Evolutionary conservation across 2,113 vertebrate genomes (phyloP).

Genomic region (Indicator maculatus): DNA sequence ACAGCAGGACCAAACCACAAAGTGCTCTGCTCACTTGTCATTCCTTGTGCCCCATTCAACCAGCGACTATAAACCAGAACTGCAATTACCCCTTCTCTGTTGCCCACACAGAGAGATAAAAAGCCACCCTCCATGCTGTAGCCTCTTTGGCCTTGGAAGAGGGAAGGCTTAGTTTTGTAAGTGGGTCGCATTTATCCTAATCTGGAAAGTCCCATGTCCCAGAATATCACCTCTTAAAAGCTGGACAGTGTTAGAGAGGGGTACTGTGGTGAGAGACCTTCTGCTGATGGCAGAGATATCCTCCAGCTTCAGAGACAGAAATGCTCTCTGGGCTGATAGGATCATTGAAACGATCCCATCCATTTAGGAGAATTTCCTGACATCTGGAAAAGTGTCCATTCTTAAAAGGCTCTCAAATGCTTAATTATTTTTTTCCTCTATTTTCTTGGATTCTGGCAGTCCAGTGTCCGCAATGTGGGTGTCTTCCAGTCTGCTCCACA

Average conservation of each 20-base stretch:
- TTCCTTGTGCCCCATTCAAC: rapidly evolving
- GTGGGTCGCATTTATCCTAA: background rate
- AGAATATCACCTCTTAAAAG: background rate
- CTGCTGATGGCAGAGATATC: slow-evolving; percentile 7
- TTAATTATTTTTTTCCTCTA: background rate
- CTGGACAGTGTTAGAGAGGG: background rate
- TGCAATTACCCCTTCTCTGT: background rate
- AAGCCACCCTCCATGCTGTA: background rate
- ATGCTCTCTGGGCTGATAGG: background rate
- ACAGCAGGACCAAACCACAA: background rate
- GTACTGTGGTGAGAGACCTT: background rate
- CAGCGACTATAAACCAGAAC: background rate
- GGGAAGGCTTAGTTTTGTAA: background rate
- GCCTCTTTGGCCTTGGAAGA: background rate
- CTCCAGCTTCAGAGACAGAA: background rate
- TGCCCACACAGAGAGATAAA: background rate
- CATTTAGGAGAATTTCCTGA: background rate
- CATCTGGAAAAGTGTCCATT: background rate
- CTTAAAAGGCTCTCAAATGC: background rate
- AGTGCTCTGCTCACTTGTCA: background rate
- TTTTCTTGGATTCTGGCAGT: background rate
- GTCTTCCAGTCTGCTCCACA: background rate
- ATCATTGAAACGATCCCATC: background rate
- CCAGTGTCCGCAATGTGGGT: background rate
- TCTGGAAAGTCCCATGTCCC: background rate